Base-by-base conservation (phyloP, 2,888 invertebrate genomes). In the Gerosis bhagava region DNA sequence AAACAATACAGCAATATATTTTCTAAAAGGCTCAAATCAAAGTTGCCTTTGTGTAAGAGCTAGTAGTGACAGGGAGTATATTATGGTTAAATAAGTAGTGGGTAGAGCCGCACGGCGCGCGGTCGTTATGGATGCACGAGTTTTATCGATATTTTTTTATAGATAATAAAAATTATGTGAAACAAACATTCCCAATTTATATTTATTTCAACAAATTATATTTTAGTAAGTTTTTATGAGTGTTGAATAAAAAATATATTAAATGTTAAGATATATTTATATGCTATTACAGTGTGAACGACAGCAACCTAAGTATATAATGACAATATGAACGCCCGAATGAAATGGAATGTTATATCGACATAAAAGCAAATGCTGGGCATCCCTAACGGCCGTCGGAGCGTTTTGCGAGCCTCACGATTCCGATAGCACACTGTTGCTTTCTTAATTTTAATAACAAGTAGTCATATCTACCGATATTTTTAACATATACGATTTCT, bases 371-470 rank as follows among this genome's bases (percentile, higher is more conserved):
- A 29, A 25, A 25, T 36, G 21, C 51, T 55, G 57, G 53, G 42
- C 44, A 22, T 41, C 35, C 26, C 32, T 44, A 36, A 34, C 43
- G 51, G 60, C 51, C 41, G 53, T 17, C 47, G 49, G 48, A 48
- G 55, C 83, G 79, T 77, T 71, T 57, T 71, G 70, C 68, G 63
- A 73, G 72, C 72, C 79, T 76, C 80, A 79, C 78, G 67, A 77
- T 73, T 77, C 74, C 73, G 73, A 76, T 74, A 77, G 77, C 82
- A 83, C 83, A 77, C 71, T 60, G 69, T 79, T 78, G 81, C 83
- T 86, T 84, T 82, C 70, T 81, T 82, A 73, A 78, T 81, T 84
- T 79, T 81, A 78, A 80, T 78, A 77, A 76, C 81, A 83, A 83
- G 78, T 86, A 86, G 82, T 77, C 67, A 76, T 73, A 81, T 77